Base-by-base conservation (phyloP, 2,797 vertebrate species). In the Leptoclinus maculatus region DNA sequence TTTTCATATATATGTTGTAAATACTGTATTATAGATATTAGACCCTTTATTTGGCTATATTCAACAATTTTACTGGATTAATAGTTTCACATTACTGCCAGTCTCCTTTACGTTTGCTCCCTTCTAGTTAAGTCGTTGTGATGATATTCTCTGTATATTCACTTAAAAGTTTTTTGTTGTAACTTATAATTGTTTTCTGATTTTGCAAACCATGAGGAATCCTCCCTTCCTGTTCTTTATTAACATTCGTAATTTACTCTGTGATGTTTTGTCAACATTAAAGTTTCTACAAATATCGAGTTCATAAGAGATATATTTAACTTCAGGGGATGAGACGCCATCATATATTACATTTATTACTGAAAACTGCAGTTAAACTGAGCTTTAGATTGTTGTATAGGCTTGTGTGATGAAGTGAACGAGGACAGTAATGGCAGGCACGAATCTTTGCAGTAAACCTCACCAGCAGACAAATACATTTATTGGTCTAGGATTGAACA, bases 201-300 rank as follows among this genome's bases (percentile, higher is more conserved):
- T 70, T 76, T 77, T 87, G 41, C 39, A 68, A 76, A 66, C 27
- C 38, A 64, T 1, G 9, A 70, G n/a, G 39, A 78, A 57, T 56
- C 67, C 14, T 71, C 39, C 76, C 38, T 27, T 53, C 25, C 7
- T 79, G 39, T 82, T 79, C 17, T 54, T 62, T 82, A 54, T 77
- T 75, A 12, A 75, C 41, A 72, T 72, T 87, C 83, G 68, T 77
- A 72, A 83, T 83, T 85, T 29, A 71, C 67, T 85, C 63, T 25
- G 25, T 84, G 69, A 75, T 84, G 76, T 89, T 89, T 91, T 90
- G 76, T 87, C 79, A 71, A 82, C 60, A 93, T 87, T 89, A 93
- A 92, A 93, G 64, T 91, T 91, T 88, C 53, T 87, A 90, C 66
- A 88, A 90, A 87, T 67, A 57, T 57, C 4, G 2, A 54, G 38